Percentiles rank a stretch among this genome's conserved stretches.
Conservation (phyloP, 1,140 invertebrate genomes). For the Apis florea region DNA sequence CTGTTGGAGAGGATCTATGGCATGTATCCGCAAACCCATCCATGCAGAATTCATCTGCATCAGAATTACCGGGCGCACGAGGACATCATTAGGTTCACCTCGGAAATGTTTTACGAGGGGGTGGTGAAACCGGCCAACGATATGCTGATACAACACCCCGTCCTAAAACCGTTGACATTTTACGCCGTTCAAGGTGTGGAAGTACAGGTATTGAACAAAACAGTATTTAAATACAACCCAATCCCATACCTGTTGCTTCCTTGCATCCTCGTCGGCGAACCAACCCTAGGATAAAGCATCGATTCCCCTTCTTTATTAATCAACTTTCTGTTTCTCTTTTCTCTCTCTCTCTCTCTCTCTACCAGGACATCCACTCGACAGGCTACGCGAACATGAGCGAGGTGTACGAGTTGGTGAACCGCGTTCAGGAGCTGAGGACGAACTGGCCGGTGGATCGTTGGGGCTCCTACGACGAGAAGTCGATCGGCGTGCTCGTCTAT, state of each 20-base stretch:
- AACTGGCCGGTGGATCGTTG: constrained; percentile 87
- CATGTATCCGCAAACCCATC: constrained; percentile 87
- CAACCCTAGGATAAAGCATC: too few relatives aligned
- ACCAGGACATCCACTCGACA: constrained; percentile 89
- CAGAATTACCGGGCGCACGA: constrained; percentile 94
- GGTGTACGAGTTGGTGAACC: constrained; percentile 89
- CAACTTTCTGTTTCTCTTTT: neutral
- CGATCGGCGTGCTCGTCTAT: constrained; percentile 92
- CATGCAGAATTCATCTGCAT: constrained; percentile 90
- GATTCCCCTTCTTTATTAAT: too few relatives aligned
- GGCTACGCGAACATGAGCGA: constrained; percentile 93
- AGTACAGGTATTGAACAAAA: constrained; percentile 83
- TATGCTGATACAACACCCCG: constrained; percentile 83
- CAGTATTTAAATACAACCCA: too few relatives aligned
- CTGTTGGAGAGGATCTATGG: constrained; percentile 91
- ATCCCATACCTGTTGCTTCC: too few relatives aligned
- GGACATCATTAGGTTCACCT: constrained; percentile 90
- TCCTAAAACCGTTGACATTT: constrained; percentile 89
- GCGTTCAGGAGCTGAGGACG: constrained; percentile 85
- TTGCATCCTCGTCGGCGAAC: too few relatives aligned
- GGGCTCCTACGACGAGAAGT: constrained; percentile 87
- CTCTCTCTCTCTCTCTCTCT: neutral
- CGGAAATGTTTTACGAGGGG: constrained; percentile 91
- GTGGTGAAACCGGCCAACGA: constrained; percentile 87
- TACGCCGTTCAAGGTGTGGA: constrained; percentile 91